Conservation (phyloP, 2,888 invertebrate species). For the Biston stratarius region DNA sequence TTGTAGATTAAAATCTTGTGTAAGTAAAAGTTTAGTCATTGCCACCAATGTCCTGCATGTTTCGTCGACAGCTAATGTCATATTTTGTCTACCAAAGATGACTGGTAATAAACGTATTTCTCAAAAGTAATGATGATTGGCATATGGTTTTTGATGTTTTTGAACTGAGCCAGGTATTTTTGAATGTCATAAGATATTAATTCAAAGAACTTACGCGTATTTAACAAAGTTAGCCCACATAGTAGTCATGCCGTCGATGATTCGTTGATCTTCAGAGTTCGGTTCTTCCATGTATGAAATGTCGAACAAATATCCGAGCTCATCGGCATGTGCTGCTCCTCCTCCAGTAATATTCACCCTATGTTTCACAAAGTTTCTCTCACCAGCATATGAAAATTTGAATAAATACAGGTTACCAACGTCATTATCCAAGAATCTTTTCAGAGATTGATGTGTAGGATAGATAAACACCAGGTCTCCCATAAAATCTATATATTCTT, state of each 20-base stretch:
- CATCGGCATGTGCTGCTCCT: conserved; percentile 58
- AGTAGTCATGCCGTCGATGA: conserved; percentile 51
- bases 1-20: no score
- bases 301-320: conserved; percentile 59
- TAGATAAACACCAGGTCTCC: conserved; percentile 55
- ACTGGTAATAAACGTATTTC: no score
- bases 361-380: conserved; percentile 49
- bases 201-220: conserved; percentile 47
- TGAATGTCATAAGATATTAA: neutral
- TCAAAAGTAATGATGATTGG: neutral
- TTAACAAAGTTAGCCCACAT: conserved; percentile 63
- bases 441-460: conserved; percentile 50
- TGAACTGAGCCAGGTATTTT: neutral
- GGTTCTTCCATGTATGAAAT: conserved; percentile 42
- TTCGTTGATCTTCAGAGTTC: conserved; percentile 48
- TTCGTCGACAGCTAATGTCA: no score
- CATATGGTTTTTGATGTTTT: neutral
- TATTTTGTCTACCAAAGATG: no score
- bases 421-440: conserved; percentile 47
- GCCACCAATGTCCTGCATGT: no score
- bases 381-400: conserved; percentile 55
- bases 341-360: conserved; percentile 45
- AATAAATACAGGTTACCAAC: conserved; percentile 52
- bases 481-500: conserved; percentile 47
- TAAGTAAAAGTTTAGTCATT: no score